Percentiles rank a stretch among this genome's conserved stretches.
Evolutionary conservation across 2,888 invertebrate species (phyloP).

Genomic region (Oscheius sp.): DNA sequence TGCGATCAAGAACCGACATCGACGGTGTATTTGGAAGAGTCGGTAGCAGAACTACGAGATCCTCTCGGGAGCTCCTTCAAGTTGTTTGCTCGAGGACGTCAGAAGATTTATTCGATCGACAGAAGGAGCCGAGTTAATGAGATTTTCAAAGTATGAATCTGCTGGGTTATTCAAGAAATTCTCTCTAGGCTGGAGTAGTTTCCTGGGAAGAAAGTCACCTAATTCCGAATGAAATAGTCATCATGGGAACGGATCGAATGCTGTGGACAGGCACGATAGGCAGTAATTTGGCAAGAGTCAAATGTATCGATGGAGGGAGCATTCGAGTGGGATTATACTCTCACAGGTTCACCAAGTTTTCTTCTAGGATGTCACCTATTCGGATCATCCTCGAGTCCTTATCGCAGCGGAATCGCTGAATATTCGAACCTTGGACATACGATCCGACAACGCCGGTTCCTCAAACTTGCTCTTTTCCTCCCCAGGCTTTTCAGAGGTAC

Average conservation of each 20-base stretch:
- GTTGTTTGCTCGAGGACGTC: slow-evolving; percentile 5
- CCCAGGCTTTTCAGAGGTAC: slow-evolving; percentile 2
- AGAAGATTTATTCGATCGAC: background rate
- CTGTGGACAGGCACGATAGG: slow-evolving; percentile 38
- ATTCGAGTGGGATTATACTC: background rate
- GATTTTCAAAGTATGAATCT: background rate
- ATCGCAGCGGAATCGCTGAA: slow-evolving; percentile 19
- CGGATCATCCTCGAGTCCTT: slow-evolving; percentile 45
- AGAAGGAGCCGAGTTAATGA: background rate
- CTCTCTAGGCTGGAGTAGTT: background rate
- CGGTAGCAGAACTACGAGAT: slow-evolving; percentile 12
- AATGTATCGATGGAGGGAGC: background rate
- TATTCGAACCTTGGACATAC: slow-evolving; percentile 31
- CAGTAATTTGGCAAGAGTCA: slow-evolving; percentile 3
- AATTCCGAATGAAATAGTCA: slow-evolving; percentile 17
- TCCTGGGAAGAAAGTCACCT: slow-evolving; percentile 19
- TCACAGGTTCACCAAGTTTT: background rate
- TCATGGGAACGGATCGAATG: slow-evolving; percentile 28
- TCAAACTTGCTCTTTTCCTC: slow-evolving; percentile 10
- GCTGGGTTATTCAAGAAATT: background rate
- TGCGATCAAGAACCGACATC: background rate
- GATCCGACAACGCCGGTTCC: slow-evolving; percentile 18
- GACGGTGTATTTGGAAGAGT: background rate
- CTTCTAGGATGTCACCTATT: slow-evolving; percentile 34
- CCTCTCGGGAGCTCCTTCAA: background rate